Base-by-base conservation (phyloP, 2,797 vertebrate species). In the Enteromius argenteus region DNA sequence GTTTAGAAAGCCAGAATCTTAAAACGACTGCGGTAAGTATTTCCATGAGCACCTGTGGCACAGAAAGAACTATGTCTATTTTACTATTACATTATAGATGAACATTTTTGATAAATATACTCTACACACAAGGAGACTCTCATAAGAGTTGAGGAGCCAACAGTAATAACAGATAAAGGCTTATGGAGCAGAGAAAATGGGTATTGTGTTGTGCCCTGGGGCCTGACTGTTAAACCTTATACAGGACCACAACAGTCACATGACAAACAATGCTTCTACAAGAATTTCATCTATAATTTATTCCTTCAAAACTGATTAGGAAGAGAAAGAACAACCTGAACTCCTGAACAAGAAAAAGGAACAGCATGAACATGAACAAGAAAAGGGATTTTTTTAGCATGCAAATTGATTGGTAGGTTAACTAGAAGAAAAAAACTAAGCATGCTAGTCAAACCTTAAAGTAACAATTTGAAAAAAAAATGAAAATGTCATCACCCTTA, bases 91-190 rank as follows among this genome's bases (percentile, higher is more conserved):
- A 23, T 69, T 42, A 39, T 67, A 42, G 35, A 67, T 67, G 9
- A 67, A 39, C 19, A 67, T 37, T 39, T 21, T 39, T 67, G 9
- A 37, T 21, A 39, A 39, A 67, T 67, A 69, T 42, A 69, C 67
- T 69, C 14, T 69, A 69, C 13, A 69, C 37, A 23, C 67, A 69
- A 39, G 35, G 35, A 69, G 67, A 42, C 67, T 69, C 21, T 69
- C 37, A 69, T 23, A 69, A 42, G 11, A 69, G 37, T 69, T 69
- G 37, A 69, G 21, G 21, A 69, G 67, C 37, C 67, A 42, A 23
- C 37, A 23, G 37, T 42, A 68, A n/a, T 42, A 42, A 42, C n/a
- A 69, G 37, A 42, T 69, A 69, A 68, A 42, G 21, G 67, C 21
- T 68, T 68, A 68, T 68, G 67, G 37, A 42, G 19, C 37, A 68